phyloP scores from a whole-genome alignment of 1,140 invertebrate species.

The Rhopalosiphum padi region DNA sequence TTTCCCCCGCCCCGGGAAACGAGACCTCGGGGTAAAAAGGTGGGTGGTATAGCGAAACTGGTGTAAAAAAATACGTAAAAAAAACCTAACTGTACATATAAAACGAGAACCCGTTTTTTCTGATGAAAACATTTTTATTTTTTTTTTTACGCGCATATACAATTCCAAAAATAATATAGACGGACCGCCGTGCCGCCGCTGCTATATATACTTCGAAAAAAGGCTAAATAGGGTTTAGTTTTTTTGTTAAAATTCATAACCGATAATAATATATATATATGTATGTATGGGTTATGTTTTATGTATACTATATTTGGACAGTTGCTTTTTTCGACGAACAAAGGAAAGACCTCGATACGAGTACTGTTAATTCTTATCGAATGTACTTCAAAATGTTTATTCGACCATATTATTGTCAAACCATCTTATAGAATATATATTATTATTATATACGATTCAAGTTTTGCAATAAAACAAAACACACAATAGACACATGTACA shows the following conservation, averaged over 20 bases:
- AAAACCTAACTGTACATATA: not conserved
- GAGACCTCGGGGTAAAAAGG: conserved; percentile 47
- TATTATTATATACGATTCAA: not conserved
- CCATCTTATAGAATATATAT: not conserved
- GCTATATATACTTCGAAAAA: not conserved
- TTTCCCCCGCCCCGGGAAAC: conserved; percentile 12
- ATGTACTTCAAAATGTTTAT: conserved; percentile 43
- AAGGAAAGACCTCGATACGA: not conserved
- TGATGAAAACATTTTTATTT: conserved; percentile 47
- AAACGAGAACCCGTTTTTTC: conserved; percentile 48
- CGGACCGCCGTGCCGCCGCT: not conserved
- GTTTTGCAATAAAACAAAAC: conserved; percentile 9
- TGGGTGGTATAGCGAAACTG: conserved; percentile 31
- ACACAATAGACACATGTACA: not conserved
- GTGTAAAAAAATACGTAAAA: not conserved
- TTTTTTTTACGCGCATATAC: conserved; percentile 32
- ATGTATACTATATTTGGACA: conserved; percentile 41
- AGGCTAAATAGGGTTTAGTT: conserved; percentile 42
- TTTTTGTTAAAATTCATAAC: conserved; percentile 51
- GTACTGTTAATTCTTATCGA: conserved; percentile 44
- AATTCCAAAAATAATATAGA: conserved; percentile 54
- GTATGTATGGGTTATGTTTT: not conserved
- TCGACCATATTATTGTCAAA: conserved; percentile 42
- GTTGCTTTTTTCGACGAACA: conserved; percentile 44
- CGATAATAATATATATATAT: not conserved